phyloP scores from a whole-genome alignment of 2,797 vertebrate genomes.

The Liparis tanakae region DNA sequence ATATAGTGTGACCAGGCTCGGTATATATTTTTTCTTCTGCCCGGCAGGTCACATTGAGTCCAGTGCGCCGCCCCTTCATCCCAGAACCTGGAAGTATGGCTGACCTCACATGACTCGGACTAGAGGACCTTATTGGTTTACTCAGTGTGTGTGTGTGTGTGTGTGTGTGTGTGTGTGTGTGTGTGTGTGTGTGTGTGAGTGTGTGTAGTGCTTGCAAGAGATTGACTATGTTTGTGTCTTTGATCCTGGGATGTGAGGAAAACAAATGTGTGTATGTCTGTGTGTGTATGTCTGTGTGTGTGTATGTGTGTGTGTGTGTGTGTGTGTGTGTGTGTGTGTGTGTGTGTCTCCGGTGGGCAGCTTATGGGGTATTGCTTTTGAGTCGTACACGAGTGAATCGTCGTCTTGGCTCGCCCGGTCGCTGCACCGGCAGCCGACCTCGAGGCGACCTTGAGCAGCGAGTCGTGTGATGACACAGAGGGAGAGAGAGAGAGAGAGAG shows the following conservation, averaged over 20 bases:
- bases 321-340: neutral
- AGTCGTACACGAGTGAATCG: constrained; percentile 20
- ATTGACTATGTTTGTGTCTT: constrained; percentile 24
- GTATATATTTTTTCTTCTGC: neutral
- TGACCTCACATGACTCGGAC: constrained; percentile 42
- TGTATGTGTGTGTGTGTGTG: too few species aligned
- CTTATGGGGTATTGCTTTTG: constrained; percentile 37
- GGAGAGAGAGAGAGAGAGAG: constrained; percentile 19
- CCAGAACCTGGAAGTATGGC: neutral
- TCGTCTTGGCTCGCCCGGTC: constrained; percentile 13
- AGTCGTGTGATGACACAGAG: constrained; percentile 40
- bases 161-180: constrained; percentile 14
- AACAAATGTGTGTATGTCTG: neutral
- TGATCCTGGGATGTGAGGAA: constrained; percentile 31
- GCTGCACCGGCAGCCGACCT: constrained; percentile 32
- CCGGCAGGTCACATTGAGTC: constrained; percentile 47
- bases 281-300: too few species aligned
- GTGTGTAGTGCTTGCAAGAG: neutral
- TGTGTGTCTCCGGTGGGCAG: constrained; percentile 29
- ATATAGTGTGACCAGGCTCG: constrained; percentile 41
- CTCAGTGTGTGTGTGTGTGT: neutral
- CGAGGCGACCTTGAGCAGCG: constrained; percentile 49
- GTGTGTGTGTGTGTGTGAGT: neutral
- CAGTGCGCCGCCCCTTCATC: constrained; percentile 16
- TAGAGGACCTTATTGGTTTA: constrained; percentile 13